Evolutionary conservation across 2,888 invertebrate species (phyloP), one percentile per base, ranked within the genome.

Genomic region (Noctua pronuba): DNA sequence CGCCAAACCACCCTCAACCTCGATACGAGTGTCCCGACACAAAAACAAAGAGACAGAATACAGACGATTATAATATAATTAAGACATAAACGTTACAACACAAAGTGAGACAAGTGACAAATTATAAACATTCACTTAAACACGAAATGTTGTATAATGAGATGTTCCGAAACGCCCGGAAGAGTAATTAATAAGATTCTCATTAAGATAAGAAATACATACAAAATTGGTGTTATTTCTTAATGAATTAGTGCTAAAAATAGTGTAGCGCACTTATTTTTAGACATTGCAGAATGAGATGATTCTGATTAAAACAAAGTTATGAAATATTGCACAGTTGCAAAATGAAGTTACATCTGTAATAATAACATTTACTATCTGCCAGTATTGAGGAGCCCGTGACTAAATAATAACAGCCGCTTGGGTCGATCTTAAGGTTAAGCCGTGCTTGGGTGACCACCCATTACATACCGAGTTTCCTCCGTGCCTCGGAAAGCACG

Each of bases 91-190:
- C 24, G 24, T 79, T 64, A 55, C 52, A 52, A 79, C 18, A 79
- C 24, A 66, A 66, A 68, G 41, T 41, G 31, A 79, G 31, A 58
- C 70, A 80, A 80, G 71, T 67, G 79, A 67, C 28, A 79, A 79
- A 77, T 79, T 55, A 58, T 38, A 79, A 79, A 58, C 67, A 60
- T 31, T 79, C 31, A 28, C 38, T 49, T 41, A 16, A 38, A 49
- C 80, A 60, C 49, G 31, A 35, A 60, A 70, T 49, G 31, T 80
- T 69, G 58, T 80, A 60, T 79, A 77, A 79, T 38, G 38, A 79
- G 55, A 55, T 10, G n/a, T 31, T 80, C 38, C 35, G 10, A 77
- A 77, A 62, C 49, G 21, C 31, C 80, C 46, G 58, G 38, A 80
- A 77, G 35, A 44, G 31, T 35, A 71, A 21, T 62, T 62, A 24